Base-by-base conservation (phyloP, 2,797 vertebrate species). In the Morelia viridis region DNA sequence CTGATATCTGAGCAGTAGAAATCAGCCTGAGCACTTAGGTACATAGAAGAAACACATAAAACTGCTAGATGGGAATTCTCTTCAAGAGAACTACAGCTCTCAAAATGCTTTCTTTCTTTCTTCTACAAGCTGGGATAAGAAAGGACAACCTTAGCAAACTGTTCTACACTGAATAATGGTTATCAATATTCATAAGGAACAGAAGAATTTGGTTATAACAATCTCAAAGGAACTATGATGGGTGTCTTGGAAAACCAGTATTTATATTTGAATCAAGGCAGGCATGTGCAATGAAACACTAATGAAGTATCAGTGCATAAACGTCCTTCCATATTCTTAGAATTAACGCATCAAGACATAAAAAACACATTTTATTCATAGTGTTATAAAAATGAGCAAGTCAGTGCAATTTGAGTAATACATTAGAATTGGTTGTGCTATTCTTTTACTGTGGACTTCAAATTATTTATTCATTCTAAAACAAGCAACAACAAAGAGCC, bases 401-500 rank as follows among this genome's bases (percentile, higher is more conserved):
- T 0, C 56, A 28, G 87, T 0, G 2, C 76, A 46, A 89, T 53
- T 15, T 56, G 31, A 24, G 10, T 65, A 65, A 90, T 31, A 26
- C 24, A 41, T 93, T 24, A 92, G 4, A 9, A 94, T 85, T 85
- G 89, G 46, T 26, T 26, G 5, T 26, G n/a, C 85, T 88, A 68
- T 65, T 60, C 60, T 92, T 94, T 95, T 90, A 92, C 1, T 90
- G 24, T 8, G 56, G 1, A 89, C 15, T 87, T 8, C 22, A 85
- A 89, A 57, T 3, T 50, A 60, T 90, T 94, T 92, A 94, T 80
- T 41, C 24, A 85, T 6, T 13, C 4, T 64, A 10, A 68, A 26
- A 94, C 26, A 65, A 95, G 6, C 22, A 92, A 90, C 65, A 92
- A 88, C 93, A 92, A 58, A 92, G 19, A 46, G 41, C 22, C 95